Evolutionary conservation across 2,113 vertebrate species (phyloP).

Genomic region (Phaetusa simplex): DNA sequence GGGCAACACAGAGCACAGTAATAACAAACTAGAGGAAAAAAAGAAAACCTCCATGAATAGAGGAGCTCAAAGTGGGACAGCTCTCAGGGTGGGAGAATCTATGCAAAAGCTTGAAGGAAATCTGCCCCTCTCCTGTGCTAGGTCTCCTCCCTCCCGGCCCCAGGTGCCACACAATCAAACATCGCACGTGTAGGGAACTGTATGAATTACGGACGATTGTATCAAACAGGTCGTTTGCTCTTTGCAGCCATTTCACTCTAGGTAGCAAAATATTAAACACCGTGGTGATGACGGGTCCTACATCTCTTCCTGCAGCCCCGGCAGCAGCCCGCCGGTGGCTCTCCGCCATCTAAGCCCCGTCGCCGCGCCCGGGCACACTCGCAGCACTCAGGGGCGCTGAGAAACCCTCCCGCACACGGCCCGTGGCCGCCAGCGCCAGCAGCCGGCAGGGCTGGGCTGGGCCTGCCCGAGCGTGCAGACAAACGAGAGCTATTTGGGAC

Average conservation of each 20-base stretch:
- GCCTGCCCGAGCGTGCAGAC: neutral
- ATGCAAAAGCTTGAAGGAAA: neutral
- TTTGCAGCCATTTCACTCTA: neutral
- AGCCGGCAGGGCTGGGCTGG: neutral
- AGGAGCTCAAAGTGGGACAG: neutral
- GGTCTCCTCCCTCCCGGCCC: neutral
- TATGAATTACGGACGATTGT: neutral
- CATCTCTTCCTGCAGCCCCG: neutral
- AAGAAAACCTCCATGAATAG: neutral
- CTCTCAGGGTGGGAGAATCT: neutral
- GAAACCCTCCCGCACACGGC: fast-evolving
- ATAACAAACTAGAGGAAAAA: neutral
- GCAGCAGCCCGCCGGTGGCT: neutral
- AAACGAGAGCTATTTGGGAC: neutral
- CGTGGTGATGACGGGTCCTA: fast-evolving
- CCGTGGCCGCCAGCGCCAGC: too few species aligned
- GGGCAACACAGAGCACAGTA: neutral
- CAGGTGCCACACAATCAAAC: neutral
- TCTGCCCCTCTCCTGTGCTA: neutral
- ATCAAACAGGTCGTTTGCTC: neutral
- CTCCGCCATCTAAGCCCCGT: neutral
- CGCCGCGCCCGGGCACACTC: fast-evolving
- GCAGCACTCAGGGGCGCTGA: too few species aligned
- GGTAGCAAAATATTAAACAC: neutral
- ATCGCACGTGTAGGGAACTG: fast-evolving